A percentile compares a stretch with the other conserved stretches of the same genome.
These are phyloP conservation scores for Oryzias melastigma DNA, from an alignment of 2,113 vertebrate species.

Conservation along the genomic window DNA sequence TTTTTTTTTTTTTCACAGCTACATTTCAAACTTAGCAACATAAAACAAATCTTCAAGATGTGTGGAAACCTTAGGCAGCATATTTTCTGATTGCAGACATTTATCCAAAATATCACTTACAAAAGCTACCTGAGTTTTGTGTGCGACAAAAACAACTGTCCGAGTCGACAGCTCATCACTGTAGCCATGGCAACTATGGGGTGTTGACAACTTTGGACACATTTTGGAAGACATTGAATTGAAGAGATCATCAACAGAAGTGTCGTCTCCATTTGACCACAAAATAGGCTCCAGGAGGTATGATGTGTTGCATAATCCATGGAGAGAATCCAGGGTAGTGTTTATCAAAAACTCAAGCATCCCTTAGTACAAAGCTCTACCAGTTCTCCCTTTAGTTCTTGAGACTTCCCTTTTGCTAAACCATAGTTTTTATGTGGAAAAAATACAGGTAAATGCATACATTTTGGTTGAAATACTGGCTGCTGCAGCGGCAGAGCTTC, in stretches of 20 bases:
- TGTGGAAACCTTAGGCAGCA: background rate
- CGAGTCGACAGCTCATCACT: background rate
- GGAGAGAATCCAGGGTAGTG: conserved; percentile 9
- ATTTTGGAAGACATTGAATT: background rate
- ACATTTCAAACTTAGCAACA: background rate
- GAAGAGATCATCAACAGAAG: conserved; percentile 4
- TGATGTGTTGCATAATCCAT: conserved; percentile 12
- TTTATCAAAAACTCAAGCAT: conserved; percentile 3
- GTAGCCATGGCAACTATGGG: background rate
- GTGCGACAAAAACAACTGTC: background rate
- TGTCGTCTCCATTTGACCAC: background rate
- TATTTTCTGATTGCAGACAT: background rate
- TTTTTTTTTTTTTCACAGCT: too few species aligned
- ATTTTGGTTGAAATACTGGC: conserved; percentile 48
- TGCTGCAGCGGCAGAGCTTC: conserved; percentile 23
- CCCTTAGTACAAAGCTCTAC: conserved; percentile 20
- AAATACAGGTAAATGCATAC: conserved; percentile 30
- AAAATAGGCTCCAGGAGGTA: conserved; percentile 6
- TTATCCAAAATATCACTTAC: background rate
- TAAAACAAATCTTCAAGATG: background rate
- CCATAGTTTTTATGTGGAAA: conserved; percentile 19
- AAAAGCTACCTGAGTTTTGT: conserved; percentile 2
- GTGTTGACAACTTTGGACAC: background rate
- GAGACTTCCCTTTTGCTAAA: conserved; percentile 54
- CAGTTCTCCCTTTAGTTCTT: conserved; percentile 54